Evolutionary conservation across 2,797 vertebrate species (phyloP).

Genomic region (Rhinichthys osculus): DNA sequence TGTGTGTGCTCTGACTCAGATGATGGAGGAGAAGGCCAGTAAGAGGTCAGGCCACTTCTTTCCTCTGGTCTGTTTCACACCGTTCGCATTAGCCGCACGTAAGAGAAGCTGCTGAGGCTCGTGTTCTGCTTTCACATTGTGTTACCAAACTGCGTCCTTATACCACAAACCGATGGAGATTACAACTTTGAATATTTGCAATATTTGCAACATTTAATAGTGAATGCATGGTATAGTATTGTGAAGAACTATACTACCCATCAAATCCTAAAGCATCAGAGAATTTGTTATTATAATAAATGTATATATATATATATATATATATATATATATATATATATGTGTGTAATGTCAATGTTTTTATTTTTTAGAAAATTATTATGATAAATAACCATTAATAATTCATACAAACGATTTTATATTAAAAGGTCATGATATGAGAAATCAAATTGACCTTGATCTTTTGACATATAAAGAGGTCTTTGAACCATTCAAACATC

Average conservation of each 20-base stretch:
- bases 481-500: too few relatives aligned
- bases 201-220: not conserved
- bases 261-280: not conserved
- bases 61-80: conserved; percentile 6
- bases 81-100: not conserved
- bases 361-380: too few relatives aligned
- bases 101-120: not conserved
- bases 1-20: conserved; percentile 25
- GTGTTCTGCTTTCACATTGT: not conserved
- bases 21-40: conserved; percentile 12
- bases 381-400: too few relatives aligned
- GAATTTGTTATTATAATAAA: not conserved
- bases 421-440: too few relatives aligned
- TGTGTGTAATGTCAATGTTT: too few relatives aligned
- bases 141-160: not conserved
- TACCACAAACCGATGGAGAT: not conserved
- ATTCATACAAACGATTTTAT: too few relatives aligned
- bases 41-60: conserved; percentile 19
- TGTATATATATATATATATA: too few relatives aligned
- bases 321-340: too few relatives aligned
- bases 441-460: too few relatives aligned
- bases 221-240: not conserved
- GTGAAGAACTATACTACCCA: not conserved
- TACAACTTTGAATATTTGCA: not conserved
- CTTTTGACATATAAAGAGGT: too few relatives aligned